These are phyloP conservation scores for Ammodramus savannarum DNA, from an alignment of 2,113 vertebrate genomes.

Conservation along the genomic window DNA sequence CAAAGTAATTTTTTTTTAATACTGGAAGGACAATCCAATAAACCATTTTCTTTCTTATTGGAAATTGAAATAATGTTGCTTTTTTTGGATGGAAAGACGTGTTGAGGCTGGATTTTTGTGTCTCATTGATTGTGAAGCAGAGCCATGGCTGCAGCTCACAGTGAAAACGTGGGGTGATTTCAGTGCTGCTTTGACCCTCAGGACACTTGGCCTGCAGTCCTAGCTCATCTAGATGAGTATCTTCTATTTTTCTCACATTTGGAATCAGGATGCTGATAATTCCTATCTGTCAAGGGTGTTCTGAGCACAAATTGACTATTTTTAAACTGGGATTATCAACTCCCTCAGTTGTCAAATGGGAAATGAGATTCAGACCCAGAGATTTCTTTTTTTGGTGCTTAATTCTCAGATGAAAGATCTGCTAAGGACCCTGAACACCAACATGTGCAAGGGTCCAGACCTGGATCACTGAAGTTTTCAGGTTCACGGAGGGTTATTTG, in stretches of 20 bases:
- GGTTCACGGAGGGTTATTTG: neutral
- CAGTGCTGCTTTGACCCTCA: neutral
- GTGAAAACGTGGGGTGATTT: neutral
- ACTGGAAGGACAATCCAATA: slow-evolving; percentile 21
- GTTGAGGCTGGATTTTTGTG: neutral
- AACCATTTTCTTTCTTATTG: slow-evolving; percentile 5
- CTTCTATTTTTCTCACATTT: neutral
- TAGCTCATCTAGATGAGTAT: neutral
- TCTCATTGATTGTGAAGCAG: neutral
- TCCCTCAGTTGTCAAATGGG: neutral
- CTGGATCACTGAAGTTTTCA: neutral
- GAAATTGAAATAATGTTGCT: neutral
- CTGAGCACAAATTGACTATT: neutral
- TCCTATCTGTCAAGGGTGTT: neutral
- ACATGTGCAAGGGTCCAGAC: neutral
- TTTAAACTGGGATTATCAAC: neutral
- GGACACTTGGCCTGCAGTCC: neutral
- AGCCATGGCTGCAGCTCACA: neutral
- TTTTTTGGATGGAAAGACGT: neutral
- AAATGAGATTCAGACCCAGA: neutral
- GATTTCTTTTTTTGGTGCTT: neutral
- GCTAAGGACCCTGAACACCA: neutral
- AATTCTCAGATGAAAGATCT: neutral
- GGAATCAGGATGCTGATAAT: neutral
- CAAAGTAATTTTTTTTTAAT: neutral